Evolutionary conservation across 2,888 invertebrate genomes (phyloP).

Genomic region (Dromius quadrimaculatus): DNA sequence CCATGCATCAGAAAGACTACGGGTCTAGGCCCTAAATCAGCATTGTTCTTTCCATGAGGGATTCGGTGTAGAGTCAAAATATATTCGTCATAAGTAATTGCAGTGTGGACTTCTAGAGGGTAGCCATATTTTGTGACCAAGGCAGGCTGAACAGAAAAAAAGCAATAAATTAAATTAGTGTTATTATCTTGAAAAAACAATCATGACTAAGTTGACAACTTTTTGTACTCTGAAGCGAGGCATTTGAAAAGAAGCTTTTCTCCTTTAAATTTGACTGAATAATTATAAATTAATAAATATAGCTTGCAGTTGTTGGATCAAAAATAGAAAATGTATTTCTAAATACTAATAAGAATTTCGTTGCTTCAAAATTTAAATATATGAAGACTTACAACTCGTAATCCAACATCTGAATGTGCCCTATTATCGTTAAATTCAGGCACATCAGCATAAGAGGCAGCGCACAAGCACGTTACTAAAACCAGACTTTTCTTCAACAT

Average conservation of each 20-base stretch:
- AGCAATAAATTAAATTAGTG: background rate
- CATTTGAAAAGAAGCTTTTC: too few relatives aligned
- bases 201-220: too few relatives aligned
- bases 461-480: background rate
- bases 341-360: too few relatives aligned
- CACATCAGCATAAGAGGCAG: background rate
- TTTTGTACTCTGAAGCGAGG: too few relatives aligned
- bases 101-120: conserved; percentile 64
- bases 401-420: conserved; percentile 7
- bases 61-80: conserved; percentile 71
- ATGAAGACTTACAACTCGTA: conserved; percentile 22
- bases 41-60: conserved; percentile 63
- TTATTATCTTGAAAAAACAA: too few relatives aligned
- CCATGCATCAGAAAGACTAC: conserved; percentile 70
- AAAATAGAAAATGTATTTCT: too few relatives aligned
- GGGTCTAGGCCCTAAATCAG: conserved; percentile 56
- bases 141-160: conserved; percentile 61
- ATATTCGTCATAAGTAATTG: conserved; percentile 71
- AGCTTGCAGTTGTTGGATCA: too few relatives aligned
- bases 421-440: background rate
- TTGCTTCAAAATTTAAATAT: too few relatives aligned
- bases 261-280: too few relatives aligned
- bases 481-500: background rate
- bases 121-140: conserved; percentile 66
- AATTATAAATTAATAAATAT: too few relatives aligned